Evolutionary conservation across 2,888 invertebrate species (phyloP), one percentile per base, ranked within the genome.

Genomic region (Papilio elwesi): DNA sequence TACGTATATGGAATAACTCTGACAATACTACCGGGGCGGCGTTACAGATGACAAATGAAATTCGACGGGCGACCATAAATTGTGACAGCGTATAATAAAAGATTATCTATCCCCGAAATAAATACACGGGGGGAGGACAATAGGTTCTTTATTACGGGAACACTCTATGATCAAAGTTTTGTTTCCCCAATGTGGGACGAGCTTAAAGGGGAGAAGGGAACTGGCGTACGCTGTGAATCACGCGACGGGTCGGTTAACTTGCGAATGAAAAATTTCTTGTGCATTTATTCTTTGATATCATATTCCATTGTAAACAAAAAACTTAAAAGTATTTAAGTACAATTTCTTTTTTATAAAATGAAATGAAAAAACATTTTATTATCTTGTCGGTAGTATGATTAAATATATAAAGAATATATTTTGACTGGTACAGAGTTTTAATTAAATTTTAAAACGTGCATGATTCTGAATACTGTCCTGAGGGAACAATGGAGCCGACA

Each of bases 101-200:
- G 89, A 92, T 92, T 91, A 92, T 92, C 91, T 89, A 83, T 88
- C 83, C 86, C 81, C 83, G 90, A 86, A 90, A 92, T 91, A 91
- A 88, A 91, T 90, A 89, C 85, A 79, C 26, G 55, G 88, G 90
- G 91, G 88, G 86, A 89, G 84, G 80, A 91, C 91, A 92, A 92
- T 90, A 83, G 89, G 82, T 74, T 83, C 88, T 89, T 90, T 92
- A 91, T 90, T 90, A 89, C 85, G 82, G 84, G 83, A 80, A 80
- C 83, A 82, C 81, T 83, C 84, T 81, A 79, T 83, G 80, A 80
- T 79, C 78, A 76, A 76, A 77, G 75, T 78, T 78, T 76, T 80
- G 76, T 79, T 74, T 79, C 82, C 78, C 77, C 76, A 73, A 82
- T 82, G 82, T 78, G 79, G 78, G 70, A 75, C 68, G 71, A 49